These are phyloP conservation scores for Pristiophorus japonicus DNA, from an alignment of 2,113 vertebrate genomes.

Conservation along the genomic window DNA sequence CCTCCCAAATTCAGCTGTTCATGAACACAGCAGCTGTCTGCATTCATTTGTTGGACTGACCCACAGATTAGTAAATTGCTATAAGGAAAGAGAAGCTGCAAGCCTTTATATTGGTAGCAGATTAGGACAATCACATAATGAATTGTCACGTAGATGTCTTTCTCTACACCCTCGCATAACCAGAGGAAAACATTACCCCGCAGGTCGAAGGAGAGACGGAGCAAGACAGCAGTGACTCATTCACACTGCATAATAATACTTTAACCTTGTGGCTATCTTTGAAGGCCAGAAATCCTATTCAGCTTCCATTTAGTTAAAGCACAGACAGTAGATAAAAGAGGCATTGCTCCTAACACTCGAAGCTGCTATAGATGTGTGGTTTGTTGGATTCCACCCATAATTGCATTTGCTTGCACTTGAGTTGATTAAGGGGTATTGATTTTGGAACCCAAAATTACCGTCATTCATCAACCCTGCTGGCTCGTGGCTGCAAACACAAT, in stretches of 20 bases:
- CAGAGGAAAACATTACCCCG: not conserved
- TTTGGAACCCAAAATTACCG: slow-evolving; percentile 3
- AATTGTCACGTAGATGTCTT: not conserved
- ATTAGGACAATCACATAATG: not conserved
- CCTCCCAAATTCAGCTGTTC: no score
- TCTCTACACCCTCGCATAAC: not conserved
- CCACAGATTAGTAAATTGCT: not conserved
- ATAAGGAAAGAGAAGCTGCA: not conserved
- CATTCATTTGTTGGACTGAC: not conserved
- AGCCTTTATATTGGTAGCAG: not conserved
- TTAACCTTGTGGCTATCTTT: not conserved
- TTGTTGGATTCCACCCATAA: not conserved
- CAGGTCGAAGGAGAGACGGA: not conserved
- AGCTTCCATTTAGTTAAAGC: not conserved
- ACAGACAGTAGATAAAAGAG: not conserved
- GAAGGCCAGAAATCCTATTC: not conserved
- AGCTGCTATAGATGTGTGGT: not conserved
- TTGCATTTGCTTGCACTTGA: not conserved
- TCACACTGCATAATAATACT: not conserved
- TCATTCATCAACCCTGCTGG: not conserved
- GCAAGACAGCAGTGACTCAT: not conserved
- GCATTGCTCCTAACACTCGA: not conserved
- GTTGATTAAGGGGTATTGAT: slow-evolving; percentile 6
- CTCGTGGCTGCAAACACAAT: not conserved
- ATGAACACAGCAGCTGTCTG: not conserved